Evolutionary conservation across 2,797 vertebrate species (phyloP), one percentile per base, ranked within the genome.

Genomic region (Paramormyrops hopkinsi): DNA sequence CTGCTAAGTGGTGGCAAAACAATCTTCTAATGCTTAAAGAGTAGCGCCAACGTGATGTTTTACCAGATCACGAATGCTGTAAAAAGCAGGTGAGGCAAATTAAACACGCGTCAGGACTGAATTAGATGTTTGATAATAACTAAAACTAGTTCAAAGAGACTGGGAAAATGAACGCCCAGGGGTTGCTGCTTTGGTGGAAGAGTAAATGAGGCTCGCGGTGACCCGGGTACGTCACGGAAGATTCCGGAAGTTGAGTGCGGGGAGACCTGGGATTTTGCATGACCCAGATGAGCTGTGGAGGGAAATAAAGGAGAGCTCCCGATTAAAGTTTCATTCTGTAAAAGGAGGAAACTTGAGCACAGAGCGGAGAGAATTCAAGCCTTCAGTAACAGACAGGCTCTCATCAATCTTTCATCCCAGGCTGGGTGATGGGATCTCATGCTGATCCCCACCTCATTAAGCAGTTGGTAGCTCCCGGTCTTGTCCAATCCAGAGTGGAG

Each of bases 271-370:
- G 54, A 87, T 41, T 56, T 59, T 7, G 29, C 44, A 33, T 7
- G 54, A 89, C 41, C 54, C 79, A 69, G 79, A 85, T 53, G 88
- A 85, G 53, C 25, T 25, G 79, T 48, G 46, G 41, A 51, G n/a
- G 53, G 9, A 59, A 33, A 89, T 44, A 33, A 84, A 83, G 8
- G 54, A 76, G 33, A 41, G 69, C 41, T 79, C 29, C 37, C 6
- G 86, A 41, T 89, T 89, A 89, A 83, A 59, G 46, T 83, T 50
- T 88, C 44, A 88, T 88, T 51, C 33, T 12, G 29, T 59, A 56
- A 56, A 62, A 59, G 29, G 14, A 25, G 29, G 53, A 87, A 87
- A 62, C 48, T 87, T 41, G 53, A 41, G 86, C 51, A 87, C 17
- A n/a, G 17, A 41, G 29, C 33, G 0, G 29, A 56, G 86, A 59